Evolutionary conservation across 2,888 invertebrate genomes (phyloP).

Genomic region (Therioaphis trifolii): DNA sequence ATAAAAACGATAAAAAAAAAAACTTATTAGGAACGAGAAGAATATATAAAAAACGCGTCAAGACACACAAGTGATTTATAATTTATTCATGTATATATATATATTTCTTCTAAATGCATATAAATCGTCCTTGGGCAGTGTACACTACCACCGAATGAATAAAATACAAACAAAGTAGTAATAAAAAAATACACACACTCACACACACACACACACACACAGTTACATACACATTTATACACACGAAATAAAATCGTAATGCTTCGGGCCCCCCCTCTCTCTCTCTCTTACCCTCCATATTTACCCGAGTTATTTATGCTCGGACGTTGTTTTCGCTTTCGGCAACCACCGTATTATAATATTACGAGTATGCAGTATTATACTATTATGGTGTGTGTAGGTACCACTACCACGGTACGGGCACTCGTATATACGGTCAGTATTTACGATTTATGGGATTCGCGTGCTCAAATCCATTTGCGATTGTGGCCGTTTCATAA

Average conservation of each 20-base stretch:
- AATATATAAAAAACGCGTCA: slow-evolving; percentile 42
- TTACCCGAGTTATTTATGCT: slow-evolving; percentile 51
- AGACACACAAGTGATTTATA: slow-evolving; percentile 57
- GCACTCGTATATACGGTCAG: background rate
- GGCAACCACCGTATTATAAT: slow-evolving; percentile 50
- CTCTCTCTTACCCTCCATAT: background rate
- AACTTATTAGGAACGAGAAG: slow-evolving; percentile 25
- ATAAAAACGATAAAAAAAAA: background rate
- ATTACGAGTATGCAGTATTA: too few relatives aligned
- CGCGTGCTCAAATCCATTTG: slow-evolving; percentile 52
- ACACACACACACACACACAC: background rate
- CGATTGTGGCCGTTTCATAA: slow-evolving; percentile 24
- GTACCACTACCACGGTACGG: background rate
- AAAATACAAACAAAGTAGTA: slow-evolving; percentile 53
- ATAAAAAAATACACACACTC: slow-evolving; percentile 27
- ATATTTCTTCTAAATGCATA: slow-evolving; percentile 55
- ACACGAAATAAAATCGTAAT: slow-evolving; percentile 31
- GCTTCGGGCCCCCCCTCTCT: background rate
- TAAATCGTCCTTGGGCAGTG: slow-evolving; percentile 58
- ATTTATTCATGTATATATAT: slow-evolving; percentile 57
- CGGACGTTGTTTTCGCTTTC: slow-evolving; percentile 51
- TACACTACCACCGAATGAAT: slow-evolving; percentile 40
- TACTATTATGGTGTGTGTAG: background rate
- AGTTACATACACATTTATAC: background rate
- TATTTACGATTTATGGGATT: slow-evolving; percentile 55